Conservation (phyloP, 1,140 invertebrate genomes). For the Atopsyche davidsoni region DNA sequence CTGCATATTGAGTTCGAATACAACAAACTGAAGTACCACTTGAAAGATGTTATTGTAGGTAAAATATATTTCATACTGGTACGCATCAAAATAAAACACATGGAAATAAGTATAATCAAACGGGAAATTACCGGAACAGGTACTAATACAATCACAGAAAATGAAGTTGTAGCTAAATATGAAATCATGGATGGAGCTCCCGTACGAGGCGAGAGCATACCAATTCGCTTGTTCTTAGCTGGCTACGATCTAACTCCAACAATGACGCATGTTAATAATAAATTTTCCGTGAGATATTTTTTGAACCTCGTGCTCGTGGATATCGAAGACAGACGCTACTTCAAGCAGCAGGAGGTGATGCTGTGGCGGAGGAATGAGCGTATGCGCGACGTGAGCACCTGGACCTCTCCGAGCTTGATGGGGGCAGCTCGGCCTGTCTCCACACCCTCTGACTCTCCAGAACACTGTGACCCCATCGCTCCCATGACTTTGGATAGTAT, state of each 20-base stretch:
- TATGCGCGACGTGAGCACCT: slow-evolving; percentile 30
- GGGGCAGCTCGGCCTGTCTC: slow-evolving; percentile 31
- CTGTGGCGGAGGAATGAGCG: slow-evolving; percentile 75
- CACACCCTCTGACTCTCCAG: slow-evolving; percentile 4
- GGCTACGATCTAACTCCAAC: slow-evolving; percentile 99
- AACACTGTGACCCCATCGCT: too few species aligned
- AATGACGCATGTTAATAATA: slow-evolving; percentile 99
- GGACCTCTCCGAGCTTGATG: slow-evolving; percentile 13
- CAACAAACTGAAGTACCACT: slow-evolving; percentile 99
- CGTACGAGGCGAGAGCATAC: slow-evolving; percentile 96
- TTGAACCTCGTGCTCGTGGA: slow-evolving; percentile 98
- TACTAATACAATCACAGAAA: slow-evolving; percentile 94
- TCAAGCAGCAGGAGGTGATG: slow-evolving; percentile 98
- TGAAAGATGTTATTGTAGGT: slow-evolving; percentile 99
- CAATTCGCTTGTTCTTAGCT: slow-evolving; percentile 95
- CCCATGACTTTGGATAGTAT: too few species aligned
- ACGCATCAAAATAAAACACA: slow-evolving; percentile 99
- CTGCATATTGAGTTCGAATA: slow-evolving; percentile 99
- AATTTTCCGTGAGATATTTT: slow-evolving; percentile 98
- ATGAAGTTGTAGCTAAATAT: slow-evolving; percentile 98
- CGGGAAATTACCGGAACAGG: slow-evolving; percentile 95
- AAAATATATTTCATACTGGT: slow-evolving; percentile 99
- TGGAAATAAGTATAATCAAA: slow-evolving; percentile 99
- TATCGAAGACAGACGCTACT: slow-evolving; percentile 97
- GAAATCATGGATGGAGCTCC: slow-evolving; percentile 99